Evolutionary conservation across 2,113 vertebrate genomes (phyloP).

Genomic region (Apteryx owenii): DNA sequence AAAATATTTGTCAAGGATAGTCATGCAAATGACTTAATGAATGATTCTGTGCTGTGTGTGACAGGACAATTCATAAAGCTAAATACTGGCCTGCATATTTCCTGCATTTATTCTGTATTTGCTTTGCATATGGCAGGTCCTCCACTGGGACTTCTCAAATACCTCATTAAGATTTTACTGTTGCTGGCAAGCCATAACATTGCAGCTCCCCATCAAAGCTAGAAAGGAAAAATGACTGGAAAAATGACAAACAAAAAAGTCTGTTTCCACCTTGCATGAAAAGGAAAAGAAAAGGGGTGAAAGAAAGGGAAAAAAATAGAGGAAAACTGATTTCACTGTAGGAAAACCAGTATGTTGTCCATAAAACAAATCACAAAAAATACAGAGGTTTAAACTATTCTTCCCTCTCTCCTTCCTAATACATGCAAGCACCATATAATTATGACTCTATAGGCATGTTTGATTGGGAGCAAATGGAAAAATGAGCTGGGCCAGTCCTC

Average conservation of each 20-base stretch:
- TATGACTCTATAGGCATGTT: background rate
- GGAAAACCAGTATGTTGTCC: background rate
- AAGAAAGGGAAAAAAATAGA: background rate
- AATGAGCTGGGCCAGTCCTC: background rate
- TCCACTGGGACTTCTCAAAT: slow-evolving; percentile 16
- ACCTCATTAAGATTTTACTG: slow-evolving; percentile 21
- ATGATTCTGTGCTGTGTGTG: background rate
- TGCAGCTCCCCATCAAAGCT: background rate
- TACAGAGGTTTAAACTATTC: background rate
- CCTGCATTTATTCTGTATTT: slow-evolving; percentile 32
- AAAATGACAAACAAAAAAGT: slow-evolving; percentile 7
- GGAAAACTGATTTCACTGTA: background rate
- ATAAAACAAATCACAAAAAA: background rate
- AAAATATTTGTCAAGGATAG: background rate
- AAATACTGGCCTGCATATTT: background rate
- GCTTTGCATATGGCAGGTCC: slow-evolving; percentile 6
- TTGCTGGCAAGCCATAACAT: slow-evolving; percentile 2
- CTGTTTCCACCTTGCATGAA: background rate
- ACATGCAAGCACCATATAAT: background rate
- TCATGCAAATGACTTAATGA: background rate
- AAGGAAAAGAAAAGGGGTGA: background rate
- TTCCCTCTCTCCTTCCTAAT: background rate
- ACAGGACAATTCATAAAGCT: slow-evolving; percentile 18
- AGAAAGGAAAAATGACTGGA: background rate
- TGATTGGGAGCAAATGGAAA: background rate